Conservation (phyloP, 2,797 vertebrate genomes). For the Oreochromis mossambicus region DNA sequence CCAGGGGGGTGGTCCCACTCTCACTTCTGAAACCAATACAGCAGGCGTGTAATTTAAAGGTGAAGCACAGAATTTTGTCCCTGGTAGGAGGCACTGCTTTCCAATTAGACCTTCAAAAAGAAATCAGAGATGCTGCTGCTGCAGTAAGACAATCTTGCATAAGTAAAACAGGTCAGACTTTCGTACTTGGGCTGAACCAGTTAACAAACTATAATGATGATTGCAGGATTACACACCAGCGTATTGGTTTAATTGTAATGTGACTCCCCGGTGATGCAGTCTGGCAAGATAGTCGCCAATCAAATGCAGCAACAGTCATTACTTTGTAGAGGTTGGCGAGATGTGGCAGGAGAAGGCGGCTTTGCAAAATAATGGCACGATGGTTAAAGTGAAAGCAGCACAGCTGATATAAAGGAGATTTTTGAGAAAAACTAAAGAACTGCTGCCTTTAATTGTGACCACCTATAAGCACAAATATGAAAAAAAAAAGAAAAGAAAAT, state of each 20-base stretch:
- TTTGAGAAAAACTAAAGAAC: neutral
- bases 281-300: constrained; percentile 22
- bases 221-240: constrained; percentile 4
- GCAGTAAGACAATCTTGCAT: neutral
- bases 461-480: neutral
- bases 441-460: neutral
- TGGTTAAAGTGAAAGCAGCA: neutral
- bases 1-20: neutral
- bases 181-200: neutral
- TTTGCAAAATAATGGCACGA: neutral
- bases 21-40: neutral
- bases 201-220: constrained; percentile 5
- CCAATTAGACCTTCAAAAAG: neutral
- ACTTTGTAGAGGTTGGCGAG: neutral
- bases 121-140: neutral
- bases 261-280: neutral
- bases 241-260: constrained; percentile 39
- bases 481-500: neutral
- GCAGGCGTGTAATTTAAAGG: constrained; percentile 29
- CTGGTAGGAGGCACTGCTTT: neutral
- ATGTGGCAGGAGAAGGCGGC: neutral
- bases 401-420: neutral
- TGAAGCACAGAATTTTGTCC: neutral
- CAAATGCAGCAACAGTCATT: constrained; percentile 32
- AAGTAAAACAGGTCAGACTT: neutral